phyloP scores from a whole-genome alignment of 2,113 vertebrate species.

The Anhinga anhinga region DNA sequence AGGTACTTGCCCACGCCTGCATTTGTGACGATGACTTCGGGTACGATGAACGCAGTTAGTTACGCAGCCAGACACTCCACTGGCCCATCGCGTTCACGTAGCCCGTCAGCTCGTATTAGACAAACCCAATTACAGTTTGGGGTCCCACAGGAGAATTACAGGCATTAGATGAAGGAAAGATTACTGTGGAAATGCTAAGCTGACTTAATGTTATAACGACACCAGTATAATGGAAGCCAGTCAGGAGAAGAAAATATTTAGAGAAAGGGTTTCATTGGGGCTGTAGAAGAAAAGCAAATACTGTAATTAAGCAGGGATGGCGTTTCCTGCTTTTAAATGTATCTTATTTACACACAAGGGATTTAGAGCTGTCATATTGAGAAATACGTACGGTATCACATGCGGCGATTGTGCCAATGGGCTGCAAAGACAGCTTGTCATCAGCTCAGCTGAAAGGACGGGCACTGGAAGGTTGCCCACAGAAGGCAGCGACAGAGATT shows the following conservation, averaged over 20 bases:
- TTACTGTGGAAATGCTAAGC: neutral
- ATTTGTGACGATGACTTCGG: neutral
- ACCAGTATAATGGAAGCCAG: neutral
- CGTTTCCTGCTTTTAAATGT: neutral
- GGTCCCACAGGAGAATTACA: neutral
- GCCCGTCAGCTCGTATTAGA: neutral
- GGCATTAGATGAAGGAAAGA: neutral
- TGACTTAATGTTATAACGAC: neutral
- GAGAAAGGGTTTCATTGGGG: neutral
- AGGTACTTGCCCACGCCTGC: neutral
- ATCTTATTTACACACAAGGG: conserved; percentile 8
- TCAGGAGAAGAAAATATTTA: neutral
- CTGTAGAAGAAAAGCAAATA: conserved; percentile 1
- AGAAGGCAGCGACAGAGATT: neutral
- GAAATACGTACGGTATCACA: neutral
- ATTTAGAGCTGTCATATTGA: conserved; percentile 7
- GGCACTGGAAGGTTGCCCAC: neutral
- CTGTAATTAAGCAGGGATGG: conserved; percentile 1
- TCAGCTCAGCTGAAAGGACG: neutral
- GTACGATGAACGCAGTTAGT: neutral
- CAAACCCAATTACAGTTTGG: neutral
- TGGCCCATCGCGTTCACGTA: accelerated
- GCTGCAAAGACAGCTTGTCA: neutral
- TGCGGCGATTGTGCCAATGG: neutral
- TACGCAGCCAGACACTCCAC: neutral